Percentiles rank a stretch among this genome's conserved stretches.
Conservation (phyloP, 2,113 vertebrate genomes). For the Neopipo cinnamomea region DNA sequence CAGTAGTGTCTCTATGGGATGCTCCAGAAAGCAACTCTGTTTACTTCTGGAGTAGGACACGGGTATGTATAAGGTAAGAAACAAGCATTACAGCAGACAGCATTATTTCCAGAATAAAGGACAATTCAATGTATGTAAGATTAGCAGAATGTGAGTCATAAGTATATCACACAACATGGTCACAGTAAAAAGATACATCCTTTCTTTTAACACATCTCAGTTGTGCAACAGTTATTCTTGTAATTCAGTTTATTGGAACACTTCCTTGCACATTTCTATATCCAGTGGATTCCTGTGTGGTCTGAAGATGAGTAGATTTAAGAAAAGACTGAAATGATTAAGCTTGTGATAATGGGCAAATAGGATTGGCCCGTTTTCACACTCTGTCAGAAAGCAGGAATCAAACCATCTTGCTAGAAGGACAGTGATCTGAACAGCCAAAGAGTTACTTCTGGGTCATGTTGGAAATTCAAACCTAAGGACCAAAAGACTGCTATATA, state of each 20-base stretch:
- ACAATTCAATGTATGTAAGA: neutral
- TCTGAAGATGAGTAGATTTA: neutral
- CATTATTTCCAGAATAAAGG: neutral
- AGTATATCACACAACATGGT: neutral
- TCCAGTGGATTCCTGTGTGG: neutral
- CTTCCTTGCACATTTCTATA: neutral
- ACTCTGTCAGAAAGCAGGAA: neutral
- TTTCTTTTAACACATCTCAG: neutral
- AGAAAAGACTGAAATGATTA: neutral
- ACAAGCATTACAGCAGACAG: neutral
- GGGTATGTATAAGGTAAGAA: neutral
- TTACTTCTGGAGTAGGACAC: neutral
- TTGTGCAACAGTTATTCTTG: neutral
- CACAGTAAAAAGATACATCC: neutral
- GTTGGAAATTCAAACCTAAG: neutral
- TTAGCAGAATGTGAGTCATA: neutral
- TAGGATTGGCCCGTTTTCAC: neutral
- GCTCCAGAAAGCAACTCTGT: neutral
- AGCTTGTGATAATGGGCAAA: neutral
- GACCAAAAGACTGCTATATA: neutral
- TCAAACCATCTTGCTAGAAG: neutral
- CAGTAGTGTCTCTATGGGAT: neutral
- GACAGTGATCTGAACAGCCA: neutral
- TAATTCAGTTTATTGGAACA: neutral
- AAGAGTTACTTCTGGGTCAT: neutral